Evolutionary conservation across 2,113 vertebrate species (phyloP), one percentile per base, ranked within the genome.

Genomic region (Takifugu bimaculatus): DNA sequence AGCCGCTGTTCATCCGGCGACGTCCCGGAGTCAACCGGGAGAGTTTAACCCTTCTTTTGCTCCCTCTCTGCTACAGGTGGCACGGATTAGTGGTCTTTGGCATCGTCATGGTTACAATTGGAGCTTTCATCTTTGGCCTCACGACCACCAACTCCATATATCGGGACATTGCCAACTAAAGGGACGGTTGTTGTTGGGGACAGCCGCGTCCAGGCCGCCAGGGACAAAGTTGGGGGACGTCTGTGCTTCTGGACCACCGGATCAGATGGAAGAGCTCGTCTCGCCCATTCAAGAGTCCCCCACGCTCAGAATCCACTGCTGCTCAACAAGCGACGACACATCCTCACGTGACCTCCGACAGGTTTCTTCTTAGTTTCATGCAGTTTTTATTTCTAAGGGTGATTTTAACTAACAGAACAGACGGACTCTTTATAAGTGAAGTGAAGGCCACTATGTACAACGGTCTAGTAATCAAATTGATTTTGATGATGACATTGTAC

Each of bases 21-120:
- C 1, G 7, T 39, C 35, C 35, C 11, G 7, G 7, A 11, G 5
- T 32, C 11, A 9, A 39, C 35, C 35, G 35, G 35, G 13, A 29
- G 10, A 29, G 14, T 50, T 50, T 50, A 12, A 11, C 25, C 26
- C 9, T 7, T 26, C n/a, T 20, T 50, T 13, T 26, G 20, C 5
- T 50, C n/a, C 35, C 80, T 78, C 44, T 86, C 35, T 54, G 12
- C 68, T 13, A 6, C 85, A 98, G 96, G 83, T 98, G 96, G 95
- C 95, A 96, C 74, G 91, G 65, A 0, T 74, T 92, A 85, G 91
- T 98, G 64, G 56, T 80, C 71, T 94, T 93, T 0, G 83, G 89
- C 27, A 72, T 86, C 4, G 57, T 84, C 64, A 90, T 88, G 82
- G 86, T 91, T 47, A 81, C 83, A 28, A 54, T 80, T 0, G 90